These are phyloP conservation scores for Eriocheir sinensis DNA, from an alignment of 1,140 invertebrate species.

Conservation along the genomic window DNA sequence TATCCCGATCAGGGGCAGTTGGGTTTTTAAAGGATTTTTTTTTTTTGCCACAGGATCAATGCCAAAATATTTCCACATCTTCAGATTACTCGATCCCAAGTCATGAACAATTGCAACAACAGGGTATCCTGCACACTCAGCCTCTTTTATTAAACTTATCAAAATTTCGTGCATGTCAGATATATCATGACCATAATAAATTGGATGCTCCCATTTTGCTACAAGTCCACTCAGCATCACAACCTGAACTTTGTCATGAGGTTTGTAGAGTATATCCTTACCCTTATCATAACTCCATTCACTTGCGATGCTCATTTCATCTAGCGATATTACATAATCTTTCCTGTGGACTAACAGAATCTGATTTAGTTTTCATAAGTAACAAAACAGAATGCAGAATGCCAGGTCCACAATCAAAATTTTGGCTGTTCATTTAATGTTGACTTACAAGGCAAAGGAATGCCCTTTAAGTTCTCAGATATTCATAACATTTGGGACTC, in stretches of 20 bases:
- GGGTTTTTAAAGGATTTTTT: too few species aligned
- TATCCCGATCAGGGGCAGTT: too few species aligned
- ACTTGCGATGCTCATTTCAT: constrained; percentile 30
- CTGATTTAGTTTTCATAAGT: constrained; percentile 52
- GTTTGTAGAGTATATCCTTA: not conserved
- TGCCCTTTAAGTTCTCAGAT: constrained; percentile 44
- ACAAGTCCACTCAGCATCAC: constrained; percentile 34
- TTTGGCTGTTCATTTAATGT: constrained; percentile 49
- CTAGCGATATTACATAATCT: constrained; percentile 15
- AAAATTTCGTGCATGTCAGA: constrained; percentile 40
- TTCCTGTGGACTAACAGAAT: constrained; percentile 20
- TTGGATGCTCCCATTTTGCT: not conserved
- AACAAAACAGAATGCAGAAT: constrained; percentile 34
- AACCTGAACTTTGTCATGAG: constrained; percentile 35
- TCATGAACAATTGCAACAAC: not conserved
- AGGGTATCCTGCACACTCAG: not conserved
- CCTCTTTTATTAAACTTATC: not conserved
- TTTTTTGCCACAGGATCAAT: too few species aligned
- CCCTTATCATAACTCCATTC: constrained; percentile 47
- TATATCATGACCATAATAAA: constrained; percentile 19
- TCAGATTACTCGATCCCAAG: too few species aligned
- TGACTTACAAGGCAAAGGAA: constrained; percentile 45
- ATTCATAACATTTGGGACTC: constrained; percentile 60
- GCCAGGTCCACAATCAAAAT: constrained; percentile 47
- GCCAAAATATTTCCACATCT: too few species aligned